Evolutionary conservation across 2,888 invertebrate genomes (phyloP).

Genomic region (Amblyteles armatorius): DNA sequence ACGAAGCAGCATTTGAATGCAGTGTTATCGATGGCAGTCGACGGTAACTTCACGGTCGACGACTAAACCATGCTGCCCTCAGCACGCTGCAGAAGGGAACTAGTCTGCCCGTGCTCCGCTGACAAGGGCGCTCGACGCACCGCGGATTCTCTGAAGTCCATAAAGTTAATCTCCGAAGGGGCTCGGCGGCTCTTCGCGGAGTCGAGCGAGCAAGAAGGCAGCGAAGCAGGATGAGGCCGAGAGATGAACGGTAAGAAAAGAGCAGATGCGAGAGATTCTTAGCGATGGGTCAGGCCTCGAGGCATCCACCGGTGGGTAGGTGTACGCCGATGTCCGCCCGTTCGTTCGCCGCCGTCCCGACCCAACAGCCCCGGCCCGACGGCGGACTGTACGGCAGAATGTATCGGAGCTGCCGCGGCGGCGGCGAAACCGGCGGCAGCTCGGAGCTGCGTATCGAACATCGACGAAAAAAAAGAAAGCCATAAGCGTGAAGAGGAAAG

Average conservation of each 20-base stretch:
- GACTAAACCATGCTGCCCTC: background rate
- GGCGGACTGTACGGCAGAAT: constrained; percentile 10
- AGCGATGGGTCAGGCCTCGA: constrained; percentile 78
- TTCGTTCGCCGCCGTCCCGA: constrained; percentile 48
- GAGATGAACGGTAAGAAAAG: constrained; percentile 57
- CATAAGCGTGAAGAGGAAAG: constrained; percentile 18
- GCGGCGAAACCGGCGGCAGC: constrained; percentile 19
- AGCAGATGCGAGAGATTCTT: constrained; percentile 81
- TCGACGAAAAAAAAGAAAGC: constrained; percentile 32
- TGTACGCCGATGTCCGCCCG: constrained; percentile 18
- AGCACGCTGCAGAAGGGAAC: constrained; percentile 17
- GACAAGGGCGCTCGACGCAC: background rate
- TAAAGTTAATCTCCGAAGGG: constrained; percentile 55
- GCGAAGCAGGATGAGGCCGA: constrained; percentile 42
- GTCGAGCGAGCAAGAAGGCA: constrained; percentile 22
- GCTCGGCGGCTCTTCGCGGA: constrained; percentile 15
- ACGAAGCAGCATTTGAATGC: background rate
- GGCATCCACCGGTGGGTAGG: constrained; percentile 67
- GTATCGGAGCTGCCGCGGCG: constrained; percentile 11
- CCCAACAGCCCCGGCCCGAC: constrained; percentile 33
- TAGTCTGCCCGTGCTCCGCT: constrained; percentile 31
- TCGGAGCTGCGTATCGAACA: constrained; percentile 38
- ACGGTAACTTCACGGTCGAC: background rate
- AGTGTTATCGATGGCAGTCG: background rate
- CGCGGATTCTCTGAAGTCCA: constrained; percentile 35